A percentile compares a stretch with the other conserved stretches of the same genome.
These are phyloP conservation scores for Sinonovacula constricta DNA, from an alignment of 1,140 invertebrate genomes.

Conservation along the genomic window DNA sequence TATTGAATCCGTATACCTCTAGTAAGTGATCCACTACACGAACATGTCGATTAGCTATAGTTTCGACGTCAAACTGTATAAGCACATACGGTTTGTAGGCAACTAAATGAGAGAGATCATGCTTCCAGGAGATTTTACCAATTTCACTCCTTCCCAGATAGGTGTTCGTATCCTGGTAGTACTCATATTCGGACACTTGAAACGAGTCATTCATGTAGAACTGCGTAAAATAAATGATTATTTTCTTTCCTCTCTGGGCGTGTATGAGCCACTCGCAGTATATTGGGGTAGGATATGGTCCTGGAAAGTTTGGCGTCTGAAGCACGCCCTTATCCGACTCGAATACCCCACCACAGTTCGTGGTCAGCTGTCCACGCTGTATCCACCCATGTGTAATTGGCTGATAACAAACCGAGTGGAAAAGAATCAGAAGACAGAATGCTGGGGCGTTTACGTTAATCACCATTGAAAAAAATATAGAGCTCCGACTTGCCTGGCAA, in stretches of 20 bases:
- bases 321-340: slow-evolving; percentile 80
- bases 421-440: too few relatives aligned
- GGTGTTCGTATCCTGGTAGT: slow-evolving; percentile 60
- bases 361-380: too few relatives aligned
- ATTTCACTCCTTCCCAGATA: slow-evolving; percentile 67
- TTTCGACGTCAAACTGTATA: slow-evolving; percentile 85
- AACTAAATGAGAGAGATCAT: slow-evolving; percentile 76
- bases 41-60: slow-evolving; percentile 89
- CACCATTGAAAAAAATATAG: too few relatives aligned
- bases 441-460: too few relatives aligned
- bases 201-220: slow-evolving; percentile 90
- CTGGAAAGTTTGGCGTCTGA: slow-evolving; percentile 90
- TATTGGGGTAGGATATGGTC: slow-evolving; percentile 87
- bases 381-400: too few relatives aligned
- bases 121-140: slow-evolving; percentile 76
- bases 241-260: slow-evolving; percentile 81
- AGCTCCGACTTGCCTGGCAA: too few relatives aligned
- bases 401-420: too few relatives aligned
- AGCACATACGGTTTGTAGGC: slow-evolving; percentile 88
- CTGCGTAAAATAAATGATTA: slow-evolving; percentile 92
- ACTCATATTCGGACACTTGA: slow-evolving; percentile 88
- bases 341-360: slow-evolving; percentile 63
- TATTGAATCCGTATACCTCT: slow-evolving; percentile 94
- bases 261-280: slow-evolving; percentile 92
- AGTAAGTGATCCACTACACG: slow-evolving; percentile 88